Conservation (phyloP, 2,797 vertebrate species). For the Enteromius treurensis region DNA sequence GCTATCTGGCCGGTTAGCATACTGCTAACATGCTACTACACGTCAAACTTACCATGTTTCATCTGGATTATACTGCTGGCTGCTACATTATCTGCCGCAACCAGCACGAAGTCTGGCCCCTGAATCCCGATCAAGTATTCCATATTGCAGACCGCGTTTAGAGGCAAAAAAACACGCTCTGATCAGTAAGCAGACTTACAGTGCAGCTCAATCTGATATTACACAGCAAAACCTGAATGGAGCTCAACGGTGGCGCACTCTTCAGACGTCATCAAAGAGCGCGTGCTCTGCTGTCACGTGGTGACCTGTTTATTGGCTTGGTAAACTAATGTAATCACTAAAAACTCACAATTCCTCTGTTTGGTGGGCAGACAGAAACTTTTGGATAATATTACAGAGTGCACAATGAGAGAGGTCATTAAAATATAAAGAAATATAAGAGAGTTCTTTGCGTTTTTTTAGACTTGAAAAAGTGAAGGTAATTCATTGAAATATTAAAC, state of each 20-base stretch:
- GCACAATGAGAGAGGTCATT: background rate
- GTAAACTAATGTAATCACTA: background rate
- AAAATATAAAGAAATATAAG: background rate
- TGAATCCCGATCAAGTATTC: slow-evolving; percentile 97
- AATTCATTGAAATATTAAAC: background rate
- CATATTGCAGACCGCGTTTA: slow-evolving; percentile 71
- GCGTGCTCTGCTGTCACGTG: slow-evolving; percentile 48
- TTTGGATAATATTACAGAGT: background rate
- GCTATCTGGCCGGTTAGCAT: background rate
- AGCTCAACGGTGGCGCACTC: slow-evolving; percentile 43
- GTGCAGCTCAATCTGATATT: slow-evolving; percentile 64
- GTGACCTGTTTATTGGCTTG: background rate
- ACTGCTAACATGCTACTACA: slow-evolving; percentile 57
- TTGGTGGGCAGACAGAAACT: background rate
- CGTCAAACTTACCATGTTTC: slow-evolving; percentile 87
- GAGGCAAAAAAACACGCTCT: background rate
- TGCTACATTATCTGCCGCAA: slow-evolving; percentile 91
- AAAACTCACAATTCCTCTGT: background rate
- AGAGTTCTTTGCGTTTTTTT: background rate
- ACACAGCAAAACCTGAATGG: slow-evolving; percentile 81
- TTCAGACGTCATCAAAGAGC: slow-evolving; percentile 53
- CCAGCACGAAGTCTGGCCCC: slow-evolving; percentile 90
- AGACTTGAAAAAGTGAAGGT: background rate
- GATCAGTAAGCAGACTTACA: background rate
- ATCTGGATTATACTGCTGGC: slow-evolving; percentile 93